Base-by-base conservation (phyloP, 2,113 vertebrate species). In the Osmerus eperlanus region DNA sequence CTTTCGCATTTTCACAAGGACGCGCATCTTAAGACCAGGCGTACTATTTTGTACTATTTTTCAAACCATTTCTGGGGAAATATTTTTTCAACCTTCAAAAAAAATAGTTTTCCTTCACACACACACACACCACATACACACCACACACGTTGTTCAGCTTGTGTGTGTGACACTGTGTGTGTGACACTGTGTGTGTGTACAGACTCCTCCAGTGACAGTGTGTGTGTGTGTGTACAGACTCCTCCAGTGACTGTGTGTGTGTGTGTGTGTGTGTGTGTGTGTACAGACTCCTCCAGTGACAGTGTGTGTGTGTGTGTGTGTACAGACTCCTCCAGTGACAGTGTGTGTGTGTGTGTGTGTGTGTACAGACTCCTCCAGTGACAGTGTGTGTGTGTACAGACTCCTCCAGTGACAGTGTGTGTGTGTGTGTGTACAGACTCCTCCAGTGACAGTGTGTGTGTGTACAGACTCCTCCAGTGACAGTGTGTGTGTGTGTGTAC, bases 141-240 rank as follows among this genome's bases (percentile, higher is more conserved):
- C 23, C 23, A 23, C 23, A 23, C 29, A 32, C 29, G 29, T 32
- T 32, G 29, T 32, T 32, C 29, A 32, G 29, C 4, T 32, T 4
- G 1, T 32, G 5, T 32, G 29, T 32, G 29, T 32, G 29, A 32
- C 29, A 32, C 5, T 32, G 16, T 65, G 18, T 65, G 18, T 13
- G 21, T 23, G 21, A 18, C 36, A 14, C 3, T 65, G 8, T 73
- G 41, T 70, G 32, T 25, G 19, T 64, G 29, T 84, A 2, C 87
- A 98, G 97, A 95, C 12, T 87, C 94, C 15, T 75, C 88, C 0
- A 94, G 94, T 73, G 94, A 91, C 77, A 95, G 91, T 52, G 91
- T 96, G 91, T 65, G 8, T 73, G 41, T 70, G 32, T 25, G 19
- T 64, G 29, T 84, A 2, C 87, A 98, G 97, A 95, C 12, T 87